phyloP scores from a whole-genome alignment of 2,888 invertebrate genomes.

The Amblyjoppa proteus region DNA sequence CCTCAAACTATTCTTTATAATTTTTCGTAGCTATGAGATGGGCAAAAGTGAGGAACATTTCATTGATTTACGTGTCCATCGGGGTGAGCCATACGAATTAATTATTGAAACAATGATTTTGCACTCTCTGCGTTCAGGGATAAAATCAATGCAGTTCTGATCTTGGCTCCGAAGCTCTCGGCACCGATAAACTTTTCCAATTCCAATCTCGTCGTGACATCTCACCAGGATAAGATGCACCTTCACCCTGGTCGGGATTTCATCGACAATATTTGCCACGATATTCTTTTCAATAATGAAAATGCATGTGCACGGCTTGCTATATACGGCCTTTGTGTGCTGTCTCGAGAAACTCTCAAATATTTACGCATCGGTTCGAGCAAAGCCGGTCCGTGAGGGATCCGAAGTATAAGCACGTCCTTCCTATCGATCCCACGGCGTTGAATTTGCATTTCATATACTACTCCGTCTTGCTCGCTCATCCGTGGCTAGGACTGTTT shows the following conservation, averaged over 20 bases:
- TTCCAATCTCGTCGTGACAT: background rate
- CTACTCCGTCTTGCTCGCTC: conserved; percentile 26
- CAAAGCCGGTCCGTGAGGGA: conserved; percentile 30
- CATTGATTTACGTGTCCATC: background rate
- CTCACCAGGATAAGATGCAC: conserved; percentile 24
- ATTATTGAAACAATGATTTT: background rate
- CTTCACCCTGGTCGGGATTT: conserved; percentile 43
- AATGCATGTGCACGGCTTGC: conserved; percentile 41
- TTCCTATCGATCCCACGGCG: conserved; percentile 53
- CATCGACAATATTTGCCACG: conserved; percentile 40
- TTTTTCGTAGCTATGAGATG: background rate
- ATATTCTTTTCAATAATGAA: conserved; percentile 21
- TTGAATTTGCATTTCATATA: conserved; percentile 68
- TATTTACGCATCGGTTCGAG: conserved; percentile 52
- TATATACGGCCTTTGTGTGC: background rate
- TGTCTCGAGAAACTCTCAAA: conserved; percentile 52
- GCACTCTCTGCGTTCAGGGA: background rate
- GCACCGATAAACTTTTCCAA: background rate
- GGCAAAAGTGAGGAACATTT: background rate
- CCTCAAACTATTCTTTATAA: background rate
- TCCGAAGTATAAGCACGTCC: conserved; percentile 42
- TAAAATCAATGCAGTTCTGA: background rate
- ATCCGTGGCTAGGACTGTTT: conserved; percentile 50
- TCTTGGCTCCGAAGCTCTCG: background rate
- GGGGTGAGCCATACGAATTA: background rate